A percentile compares a stretch with the other conserved stretches of the same genome.
Evolutionary conservation across 1,140 invertebrate species (phyloP).

Genomic region (Drosophila pandora): DNA sequence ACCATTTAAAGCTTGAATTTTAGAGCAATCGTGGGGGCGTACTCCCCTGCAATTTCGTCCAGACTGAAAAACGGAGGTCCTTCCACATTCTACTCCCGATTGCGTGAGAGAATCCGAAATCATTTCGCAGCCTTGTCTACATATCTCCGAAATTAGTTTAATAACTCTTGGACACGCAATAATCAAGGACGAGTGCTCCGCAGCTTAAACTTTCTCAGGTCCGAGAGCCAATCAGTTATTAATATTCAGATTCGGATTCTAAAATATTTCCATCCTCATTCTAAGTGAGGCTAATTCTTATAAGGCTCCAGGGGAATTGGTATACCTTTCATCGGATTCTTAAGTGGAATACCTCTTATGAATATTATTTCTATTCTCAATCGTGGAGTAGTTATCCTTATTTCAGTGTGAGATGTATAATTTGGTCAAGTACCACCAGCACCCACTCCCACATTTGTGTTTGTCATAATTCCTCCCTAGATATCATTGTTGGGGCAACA

Average conservation of each 20-base stretch:
- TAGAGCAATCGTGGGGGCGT: slow-evolving; percentile 17
- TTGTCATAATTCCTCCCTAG: neutral
- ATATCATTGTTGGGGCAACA: neutral
- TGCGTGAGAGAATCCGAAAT: slow-evolving; percentile 44
- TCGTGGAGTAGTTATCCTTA: no score
- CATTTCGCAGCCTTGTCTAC: slow-evolving; percentile 6
- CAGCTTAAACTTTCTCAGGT: neutral
- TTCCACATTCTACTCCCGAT: slow-evolving; percentile 1
- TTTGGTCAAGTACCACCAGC: neutral
- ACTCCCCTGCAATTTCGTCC: neutral
- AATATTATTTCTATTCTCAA: no score
- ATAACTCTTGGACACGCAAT: slow-evolving; percentile 33
- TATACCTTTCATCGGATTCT: no score
- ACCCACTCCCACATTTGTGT: neutral
- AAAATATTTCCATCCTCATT: no score
- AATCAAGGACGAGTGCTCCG: neutral
- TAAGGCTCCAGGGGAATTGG: no score
- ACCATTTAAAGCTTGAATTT: neutral
- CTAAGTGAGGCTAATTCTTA: no score
- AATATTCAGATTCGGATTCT: neutral
- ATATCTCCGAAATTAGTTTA: slow-evolving; percentile 27
- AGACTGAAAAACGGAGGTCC: neutral
- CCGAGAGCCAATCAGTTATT: neutral
- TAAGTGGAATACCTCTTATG: no score
- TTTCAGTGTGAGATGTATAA: no score